A percentile compares a stretch with the other conserved stretches of the same genome.
Conservation (phyloP, 2,888 invertebrate species). For the Sycophila texana region DNA sequence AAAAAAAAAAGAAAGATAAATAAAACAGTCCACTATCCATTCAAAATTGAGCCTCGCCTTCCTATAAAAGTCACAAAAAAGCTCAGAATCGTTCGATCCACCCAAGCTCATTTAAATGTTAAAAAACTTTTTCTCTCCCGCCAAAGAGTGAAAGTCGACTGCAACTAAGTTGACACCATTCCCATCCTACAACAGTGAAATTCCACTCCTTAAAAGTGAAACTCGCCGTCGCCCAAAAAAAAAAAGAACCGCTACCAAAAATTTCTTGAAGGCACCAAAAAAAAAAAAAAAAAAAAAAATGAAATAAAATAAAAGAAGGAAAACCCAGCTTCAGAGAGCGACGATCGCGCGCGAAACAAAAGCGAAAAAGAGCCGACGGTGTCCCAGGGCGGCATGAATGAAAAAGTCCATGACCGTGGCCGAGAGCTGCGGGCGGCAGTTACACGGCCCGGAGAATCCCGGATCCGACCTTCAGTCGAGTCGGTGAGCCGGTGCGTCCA, state of each 20-base stretch:
- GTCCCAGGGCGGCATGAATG: conserved; percentile 60
- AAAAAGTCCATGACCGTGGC: conserved; percentile 57
- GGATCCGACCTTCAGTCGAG: conserved; percentile 74
- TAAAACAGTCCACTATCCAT: too few relatives aligned
- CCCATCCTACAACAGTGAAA: conserved; percentile 9
- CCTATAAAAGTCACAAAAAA: too few relatives aligned
- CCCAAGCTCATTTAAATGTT: too few relatives aligned
- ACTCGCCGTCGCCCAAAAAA: conserved; percentile 14
- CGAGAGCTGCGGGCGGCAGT: not conserved
- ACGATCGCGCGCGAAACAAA: not conserved
- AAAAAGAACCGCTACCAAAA: not conserved
- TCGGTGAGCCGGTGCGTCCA: conserved; percentile 65
- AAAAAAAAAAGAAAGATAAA: too few relatives aligned
- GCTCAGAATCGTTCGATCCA: too few relatives aligned
- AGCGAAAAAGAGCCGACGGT: conserved; percentile 9
- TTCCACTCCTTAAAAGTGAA: conserved; percentile 36
- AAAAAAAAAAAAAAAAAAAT: not conserved
- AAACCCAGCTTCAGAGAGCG: too few relatives aligned
- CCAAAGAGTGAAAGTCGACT: too few relatives aligned
- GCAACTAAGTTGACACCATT: not conserved
- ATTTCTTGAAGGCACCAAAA: not conserved
- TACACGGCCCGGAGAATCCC: conserved; percentile 62
- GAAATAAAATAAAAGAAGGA: not conserved
- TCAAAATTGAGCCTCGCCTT: too few relatives aligned
- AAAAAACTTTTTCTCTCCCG: too few relatives aligned